These are phyloP conservation scores for Triplophysa dalaica DNA, from an alignment of 2,113 vertebrate genomes.

Conservation along the genomic window DNA sequence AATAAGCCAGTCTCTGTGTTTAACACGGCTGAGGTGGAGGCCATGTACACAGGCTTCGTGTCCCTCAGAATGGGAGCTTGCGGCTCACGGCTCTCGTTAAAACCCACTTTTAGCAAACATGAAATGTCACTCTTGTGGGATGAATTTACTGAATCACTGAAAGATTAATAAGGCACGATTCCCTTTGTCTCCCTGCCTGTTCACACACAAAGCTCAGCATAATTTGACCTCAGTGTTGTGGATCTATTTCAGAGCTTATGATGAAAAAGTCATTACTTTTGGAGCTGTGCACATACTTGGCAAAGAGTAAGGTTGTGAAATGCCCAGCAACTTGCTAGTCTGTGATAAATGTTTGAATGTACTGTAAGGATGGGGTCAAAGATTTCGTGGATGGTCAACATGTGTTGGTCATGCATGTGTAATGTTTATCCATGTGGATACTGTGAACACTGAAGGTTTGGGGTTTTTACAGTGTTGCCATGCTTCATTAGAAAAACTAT, in stretches of 20 bases:
- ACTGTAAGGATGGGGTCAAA: background rate
- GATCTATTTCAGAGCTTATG: conserved; percentile 45
- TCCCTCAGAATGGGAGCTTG: conserved; percentile 14
- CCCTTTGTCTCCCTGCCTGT: conserved; percentile 57
- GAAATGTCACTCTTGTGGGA: conserved; percentile 18
- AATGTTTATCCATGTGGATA: background rate
- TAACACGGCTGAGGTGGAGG: background rate
- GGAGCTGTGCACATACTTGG: conserved; percentile 54
- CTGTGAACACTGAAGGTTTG: conserved; percentile 9
- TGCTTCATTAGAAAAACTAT: conserved; percentile 20
- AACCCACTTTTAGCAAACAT: conserved; percentile 21
- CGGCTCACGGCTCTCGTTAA: conserved; percentile 35
- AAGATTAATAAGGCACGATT: conserved; percentile 56
- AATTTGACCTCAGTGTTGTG: conserved; percentile 42
- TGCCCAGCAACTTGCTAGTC: conserved; percentile 48
- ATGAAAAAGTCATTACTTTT: conserved; percentile 59
- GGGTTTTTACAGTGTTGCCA: conserved; percentile 25
- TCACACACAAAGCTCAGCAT: conserved; percentile 44
- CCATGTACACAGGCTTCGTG: background rate
- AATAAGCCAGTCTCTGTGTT: background rate
- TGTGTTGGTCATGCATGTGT: background rate
- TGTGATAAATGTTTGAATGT: background rate
- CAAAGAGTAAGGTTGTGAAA: conserved; percentile 46
- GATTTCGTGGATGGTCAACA: background rate
- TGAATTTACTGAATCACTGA: conserved; percentile 37